phyloP scores from a whole-genome alignment of 1,140 invertebrate genomes.

The Apis laboriosa region DNA sequence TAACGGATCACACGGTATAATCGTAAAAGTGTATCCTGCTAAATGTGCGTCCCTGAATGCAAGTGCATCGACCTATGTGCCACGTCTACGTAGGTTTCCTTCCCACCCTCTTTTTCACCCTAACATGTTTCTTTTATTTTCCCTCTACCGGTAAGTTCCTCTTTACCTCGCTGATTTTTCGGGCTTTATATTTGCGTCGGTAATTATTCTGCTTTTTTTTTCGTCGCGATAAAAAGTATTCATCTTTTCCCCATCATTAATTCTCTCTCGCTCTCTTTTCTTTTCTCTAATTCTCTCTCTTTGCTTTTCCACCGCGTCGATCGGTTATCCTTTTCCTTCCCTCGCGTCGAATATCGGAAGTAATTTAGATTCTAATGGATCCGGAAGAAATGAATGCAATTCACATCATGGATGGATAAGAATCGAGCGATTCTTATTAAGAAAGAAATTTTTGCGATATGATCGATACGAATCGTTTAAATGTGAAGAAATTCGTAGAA shows the following conservation, averaged over 20 bases:
- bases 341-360: neutral
- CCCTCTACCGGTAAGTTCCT: neutral
- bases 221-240: constrained; percentile 51
- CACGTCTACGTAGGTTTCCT: constrained; percentile 56
- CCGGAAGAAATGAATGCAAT: neutral
- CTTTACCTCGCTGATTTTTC: constrained; percentile 15
- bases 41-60: constrained; percentile 44
- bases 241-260: constrained; percentile 39
- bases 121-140: constrained; percentile 36
- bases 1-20: neutral
- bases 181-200: constrained; percentile 44
- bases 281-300: constrained; percentile 41
- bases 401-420: too few relatives aligned
- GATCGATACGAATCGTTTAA: too few relatives aligned
- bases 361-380: constrained; percentile 5
- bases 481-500: too few relatives aligned
- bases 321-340: neutral
- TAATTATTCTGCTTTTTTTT: constrained; percentile 11
- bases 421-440: too few relatives aligned
- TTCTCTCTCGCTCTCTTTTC: constrained; percentile 26
- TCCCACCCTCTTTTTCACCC: constrained; percentile 19
- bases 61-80: constrained; percentile 65
- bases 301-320: constrained; percentile 20
- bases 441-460: too few relatives aligned
- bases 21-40: constrained; percentile 11